Evolutionary conservation across 2,113 vertebrate species (phyloP), one percentile per base, ranked within the genome.

Genomic region (Odobenus rosmarus): DNA sequence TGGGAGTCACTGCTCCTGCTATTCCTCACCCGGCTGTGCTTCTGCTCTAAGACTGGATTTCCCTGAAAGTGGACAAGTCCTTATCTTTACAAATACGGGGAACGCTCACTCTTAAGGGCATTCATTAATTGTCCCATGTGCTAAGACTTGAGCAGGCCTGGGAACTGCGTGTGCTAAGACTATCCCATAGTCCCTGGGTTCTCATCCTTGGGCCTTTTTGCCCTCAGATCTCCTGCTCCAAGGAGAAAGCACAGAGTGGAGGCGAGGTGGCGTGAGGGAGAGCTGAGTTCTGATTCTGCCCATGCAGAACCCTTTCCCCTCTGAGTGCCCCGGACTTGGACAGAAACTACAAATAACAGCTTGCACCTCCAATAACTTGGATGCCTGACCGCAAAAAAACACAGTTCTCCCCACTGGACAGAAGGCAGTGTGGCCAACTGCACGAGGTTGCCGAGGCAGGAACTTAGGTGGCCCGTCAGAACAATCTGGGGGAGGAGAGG

Each of bases 101-200:
- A 49, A 61, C 21, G 4, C 5, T 10, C 15, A 0, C 9, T 36
- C 18, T 39, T 11, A 26, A 86, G 46, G 51, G 21, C 4, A 8
- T 51, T 42, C 6, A 11, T 5, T 7, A 3, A 19, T 11, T 9
- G 28, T 49, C 36, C 90, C 18, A n/a, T 71, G 10, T 31, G 16
- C 76, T 15, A 4, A 33, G 36, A 51, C 62, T 1, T 8, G n/a
- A 80, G n/a, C 8, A 26, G 69, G 36, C 57, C 36, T 13, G 53
- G 83, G 51, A 31, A 31, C 51, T 16, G 18, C 76, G 33, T 1
- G 49, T 12, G 15, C 53, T 13, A 3, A 64, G 77, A 31, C 53
- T 4, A 7, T 36, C 51, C 0, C 5, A 19, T 1, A 6, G n/a
- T 3, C 21, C 74, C 23, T 1, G 8, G 26, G 36, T 57, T 59